Percentiles rank a stretch among this genome's conserved stretches.
Evolutionary conservation across 1,140 invertebrate species (phyloP).

Genomic region (Calliphora vicina): DNA sequence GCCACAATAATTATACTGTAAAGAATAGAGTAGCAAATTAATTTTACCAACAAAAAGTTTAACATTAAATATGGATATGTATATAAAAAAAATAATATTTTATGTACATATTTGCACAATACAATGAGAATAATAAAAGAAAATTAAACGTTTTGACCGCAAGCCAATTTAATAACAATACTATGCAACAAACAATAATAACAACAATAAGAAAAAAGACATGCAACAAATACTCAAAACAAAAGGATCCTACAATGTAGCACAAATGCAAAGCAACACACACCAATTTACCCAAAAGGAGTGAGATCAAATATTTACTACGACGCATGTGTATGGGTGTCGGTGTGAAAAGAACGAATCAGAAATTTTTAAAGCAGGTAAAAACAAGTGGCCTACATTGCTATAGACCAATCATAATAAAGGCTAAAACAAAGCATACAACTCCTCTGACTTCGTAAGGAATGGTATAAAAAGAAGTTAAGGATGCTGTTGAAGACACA

Average conservation of each 20-base stretch:
- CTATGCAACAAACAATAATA: not conserved
- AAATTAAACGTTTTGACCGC: conserved; percentile 62
- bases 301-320: not conserved
- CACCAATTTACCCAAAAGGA: not conserved
- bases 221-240: not conserved
- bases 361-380: conserved; percentile 10
- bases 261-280: too few relatives aligned
- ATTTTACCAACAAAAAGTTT: not conserved
- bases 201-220: conserved; percentile 4
- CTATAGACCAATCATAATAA: not conserved
- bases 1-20: conserved; percentile 31
- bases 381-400: not conserved
- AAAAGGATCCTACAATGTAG: not conserved
- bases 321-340: not conserved
- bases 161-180: conserved; percentile 52
- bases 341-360: not conserved
- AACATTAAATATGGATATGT: too few relatives aligned
- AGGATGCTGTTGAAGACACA: not conserved
- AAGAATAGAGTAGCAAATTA: conserved; percentile 20
- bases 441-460: not conserved
- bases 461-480: not conserved
- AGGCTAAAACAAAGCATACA: not conserved
- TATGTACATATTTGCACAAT: not conserved
- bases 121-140: conserved; percentile 25
- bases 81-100: not conserved